Conservation (phyloP, 2,797 vertebrate species). For the Potorous gilbertii region DNA sequence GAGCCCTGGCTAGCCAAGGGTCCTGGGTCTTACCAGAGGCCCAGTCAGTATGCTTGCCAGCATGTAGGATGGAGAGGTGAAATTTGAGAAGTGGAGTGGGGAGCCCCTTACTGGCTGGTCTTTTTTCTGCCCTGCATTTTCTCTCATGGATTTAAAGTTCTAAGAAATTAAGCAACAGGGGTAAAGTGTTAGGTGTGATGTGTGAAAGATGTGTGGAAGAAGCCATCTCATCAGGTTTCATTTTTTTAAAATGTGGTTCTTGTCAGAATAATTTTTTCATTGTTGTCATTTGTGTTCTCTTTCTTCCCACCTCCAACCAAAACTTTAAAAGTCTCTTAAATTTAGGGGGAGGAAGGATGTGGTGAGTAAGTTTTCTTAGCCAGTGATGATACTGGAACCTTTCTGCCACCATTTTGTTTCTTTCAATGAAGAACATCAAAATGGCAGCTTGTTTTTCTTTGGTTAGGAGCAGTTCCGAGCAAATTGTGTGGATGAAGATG, state of each 20-base stretch:
- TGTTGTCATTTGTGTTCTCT: not conserved
- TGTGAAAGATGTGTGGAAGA: not conserved
- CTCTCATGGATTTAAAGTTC: not conserved
- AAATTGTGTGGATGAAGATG: rapidly evolving
- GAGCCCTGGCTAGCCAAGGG: not conserved
- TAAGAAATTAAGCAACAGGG: not conserved
- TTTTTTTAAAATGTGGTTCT: not conserved
- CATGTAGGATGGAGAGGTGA: not conserved
- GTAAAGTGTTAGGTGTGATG: not conserved
- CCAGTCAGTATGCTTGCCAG: not conserved
- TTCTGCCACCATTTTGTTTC: slow-evolving; percentile 22
- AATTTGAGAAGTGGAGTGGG: not conserved
- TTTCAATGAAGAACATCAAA: not conserved
- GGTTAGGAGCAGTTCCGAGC: rapidly evolving
- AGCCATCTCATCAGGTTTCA: not conserved
- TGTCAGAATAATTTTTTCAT: not conserved
- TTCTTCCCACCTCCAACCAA: slow-evolving; percentile 30
- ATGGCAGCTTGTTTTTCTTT: not conserved
- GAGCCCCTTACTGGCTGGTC: not conserved
- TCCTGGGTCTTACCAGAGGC: not conserved
- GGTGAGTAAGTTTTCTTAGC: not conserved
- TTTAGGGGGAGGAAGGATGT: not conserved
- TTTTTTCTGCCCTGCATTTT: not conserved
- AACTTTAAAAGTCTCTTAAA: slow-evolving; percentile 34
- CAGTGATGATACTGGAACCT: not conserved